phyloP scores from a whole-genome alignment of 2,797 vertebrate species.

The Bovichtus variegatus region DNA sequence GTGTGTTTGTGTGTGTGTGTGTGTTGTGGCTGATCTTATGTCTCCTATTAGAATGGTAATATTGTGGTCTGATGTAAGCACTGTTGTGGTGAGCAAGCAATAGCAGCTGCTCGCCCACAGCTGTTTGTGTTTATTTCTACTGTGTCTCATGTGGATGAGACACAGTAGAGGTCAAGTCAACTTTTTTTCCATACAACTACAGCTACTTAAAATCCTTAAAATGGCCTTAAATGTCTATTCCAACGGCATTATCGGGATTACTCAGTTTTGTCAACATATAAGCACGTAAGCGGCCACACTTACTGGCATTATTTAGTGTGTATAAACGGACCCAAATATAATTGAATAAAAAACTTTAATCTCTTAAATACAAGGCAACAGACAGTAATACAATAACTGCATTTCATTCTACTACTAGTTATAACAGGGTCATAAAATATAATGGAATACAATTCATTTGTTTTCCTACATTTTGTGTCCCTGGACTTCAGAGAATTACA shows the following conservation, averaged over 20 bases:
- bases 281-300: too few species aligned
- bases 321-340: too few species aligned
- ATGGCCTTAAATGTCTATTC: neutral
- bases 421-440: neutral
- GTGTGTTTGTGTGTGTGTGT: constrained; percentile 32
- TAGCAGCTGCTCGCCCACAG: constrained; percentile 24
- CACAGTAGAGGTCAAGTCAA: neutral
- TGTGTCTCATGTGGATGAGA: constrained; percentile 6
- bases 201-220: neutral
- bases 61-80: constrained; percentile 45
- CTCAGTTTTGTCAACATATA: too few species aligned
- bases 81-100: constrained; percentile 46
- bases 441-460: too few species aligned
- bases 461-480: too few species aligned
- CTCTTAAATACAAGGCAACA: too few species aligned
- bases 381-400: neutral
- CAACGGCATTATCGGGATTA: too few species aligned
- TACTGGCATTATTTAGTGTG: too few species aligned
- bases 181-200: neutral
- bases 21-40: constrained; percentile 33
- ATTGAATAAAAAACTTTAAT: too few species aligned
- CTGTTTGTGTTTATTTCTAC: constrained; percentile 33
- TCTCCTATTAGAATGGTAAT: constrained; percentile 47
- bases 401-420: neutral
- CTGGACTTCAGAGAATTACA: too few species aligned